Conservation (phyloP, 2,113 vertebrate genomes). For the Mobula hypostoma region DNA sequence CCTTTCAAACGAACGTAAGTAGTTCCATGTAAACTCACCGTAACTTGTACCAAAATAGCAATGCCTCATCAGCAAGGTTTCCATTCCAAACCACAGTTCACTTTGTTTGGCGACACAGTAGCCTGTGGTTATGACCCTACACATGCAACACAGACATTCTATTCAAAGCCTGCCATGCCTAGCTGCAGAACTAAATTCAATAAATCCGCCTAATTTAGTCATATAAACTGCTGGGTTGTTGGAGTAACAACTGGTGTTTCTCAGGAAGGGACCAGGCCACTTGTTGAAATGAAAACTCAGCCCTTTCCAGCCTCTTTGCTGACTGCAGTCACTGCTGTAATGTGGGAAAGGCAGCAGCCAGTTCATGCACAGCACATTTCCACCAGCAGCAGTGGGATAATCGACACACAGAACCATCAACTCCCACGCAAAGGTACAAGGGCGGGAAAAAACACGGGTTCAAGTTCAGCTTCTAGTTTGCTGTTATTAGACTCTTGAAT, state of each 20-base stretch:
- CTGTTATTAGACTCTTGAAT: too few species aligned
- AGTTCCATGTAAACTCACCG: too few species aligned
- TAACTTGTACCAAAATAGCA: not conserved
- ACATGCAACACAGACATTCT: not conserved
- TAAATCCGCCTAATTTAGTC: not conserved
- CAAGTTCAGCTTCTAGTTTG: too few species aligned
- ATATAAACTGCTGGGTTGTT: not conserved
- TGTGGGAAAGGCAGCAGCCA: not conserved
- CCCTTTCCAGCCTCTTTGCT: not conserved
- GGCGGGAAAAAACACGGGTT: too few species aligned
- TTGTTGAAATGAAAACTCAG: not conserved
- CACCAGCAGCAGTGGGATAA: not conserved
- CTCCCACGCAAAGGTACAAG: too few species aligned
- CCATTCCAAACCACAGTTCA: not conserved
- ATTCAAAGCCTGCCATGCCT: not conserved
- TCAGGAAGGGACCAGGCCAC: not conserved
- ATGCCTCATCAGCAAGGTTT: not conserved
- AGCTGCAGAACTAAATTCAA: not conserved
- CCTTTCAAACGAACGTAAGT: not conserved
- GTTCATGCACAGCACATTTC: too few species aligned
- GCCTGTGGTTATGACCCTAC: not conserved
- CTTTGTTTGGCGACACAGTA: not conserved
- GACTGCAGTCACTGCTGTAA: not conserved
- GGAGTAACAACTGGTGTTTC: not conserved
- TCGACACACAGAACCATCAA: not conserved